Percentiles rank a stretch among this genome's conserved stretches.
Conservation (phyloP, 64 coral and sea anemone genomes). For the Catalaphyllia jardinei region DNA sequence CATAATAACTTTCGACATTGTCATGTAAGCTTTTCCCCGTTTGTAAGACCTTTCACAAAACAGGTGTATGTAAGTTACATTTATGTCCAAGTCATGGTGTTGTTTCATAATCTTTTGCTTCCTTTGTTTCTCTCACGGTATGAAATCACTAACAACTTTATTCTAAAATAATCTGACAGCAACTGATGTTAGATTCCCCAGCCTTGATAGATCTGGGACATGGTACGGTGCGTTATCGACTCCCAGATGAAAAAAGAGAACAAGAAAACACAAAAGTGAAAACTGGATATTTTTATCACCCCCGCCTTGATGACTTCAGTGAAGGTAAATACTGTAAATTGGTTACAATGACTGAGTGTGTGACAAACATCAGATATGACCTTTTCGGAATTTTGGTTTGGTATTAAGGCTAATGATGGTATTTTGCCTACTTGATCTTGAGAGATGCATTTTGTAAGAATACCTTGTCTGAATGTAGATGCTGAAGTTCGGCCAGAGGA, state of each 20-base stretch:
- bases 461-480: constrained; percentile 44
- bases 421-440: too few relatives aligned
- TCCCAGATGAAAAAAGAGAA: constrained; percentile 75
- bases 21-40: too few relatives aligned
- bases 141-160: not conserved
- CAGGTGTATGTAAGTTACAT: too few relatives aligned
- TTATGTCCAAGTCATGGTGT: not conserved
- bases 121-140: not conserved
- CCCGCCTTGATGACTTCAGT: constrained; percentile 93
- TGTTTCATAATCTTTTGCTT: not conserved
- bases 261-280: constrained; percentile 68
- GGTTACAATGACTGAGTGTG: not conserved
- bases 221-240: constrained; percentile 93
- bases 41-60: too few relatives aligned
- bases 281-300: constrained; percentile 99
- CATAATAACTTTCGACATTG: too few relatives aligned
- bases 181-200: constrained; percentile 84
- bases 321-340: constrained; percentile 67
- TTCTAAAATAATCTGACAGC: constrained; percentile 11
- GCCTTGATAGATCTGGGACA: constrained; percentile 89
- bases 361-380: not conserved
- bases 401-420: too few relatives aligned
- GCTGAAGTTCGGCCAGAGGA: constrained; percentile 88
- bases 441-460: not conserved
- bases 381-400: not conserved